Evolutionary conservation across 2,888 invertebrate genomes (phyloP).

Genomic region (Portevinia maculata): DNA sequence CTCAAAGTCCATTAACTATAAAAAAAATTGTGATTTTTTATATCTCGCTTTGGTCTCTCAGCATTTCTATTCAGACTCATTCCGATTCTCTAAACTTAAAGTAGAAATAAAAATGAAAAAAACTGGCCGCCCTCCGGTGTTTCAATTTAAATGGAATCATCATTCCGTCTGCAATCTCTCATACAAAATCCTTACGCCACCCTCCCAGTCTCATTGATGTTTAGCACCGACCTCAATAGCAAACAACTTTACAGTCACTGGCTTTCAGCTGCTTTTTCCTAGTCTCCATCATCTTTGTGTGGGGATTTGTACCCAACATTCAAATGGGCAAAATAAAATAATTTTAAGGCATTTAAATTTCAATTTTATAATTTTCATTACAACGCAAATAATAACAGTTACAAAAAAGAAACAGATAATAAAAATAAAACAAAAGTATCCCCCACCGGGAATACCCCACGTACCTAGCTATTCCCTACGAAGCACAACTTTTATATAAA

Average conservation of each 20-base stretch:
- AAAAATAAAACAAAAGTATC: neutral
- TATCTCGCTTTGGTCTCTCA: neutral
- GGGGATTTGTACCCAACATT: constrained; percentile 9
- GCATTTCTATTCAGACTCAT: constrained; percentile 7
- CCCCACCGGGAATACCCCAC: no score
- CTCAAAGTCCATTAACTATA: constrained; percentile 45
- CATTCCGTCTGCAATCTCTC: constrained; percentile 58
- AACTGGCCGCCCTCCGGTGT: constrained; percentile 27
- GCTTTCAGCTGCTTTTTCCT: constrained; percentile 30
- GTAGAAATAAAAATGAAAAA: neutral
- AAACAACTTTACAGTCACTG: constrained; percentile 56
- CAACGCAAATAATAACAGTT: constrained; percentile 54
- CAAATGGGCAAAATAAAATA: constrained; percentile 61
- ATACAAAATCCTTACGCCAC: constrained; percentile 1
- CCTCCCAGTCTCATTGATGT: constrained; percentile 19
- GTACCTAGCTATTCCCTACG: neutral
- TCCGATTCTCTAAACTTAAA: constrained; percentile 1
- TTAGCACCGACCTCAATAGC: constrained; percentile 49
- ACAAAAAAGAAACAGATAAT: constrained; percentile 1
- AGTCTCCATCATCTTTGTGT: constrained; percentile 35
- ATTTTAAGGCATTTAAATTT: constrained; percentile 68
- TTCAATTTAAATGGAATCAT: constrained; percentile 59
- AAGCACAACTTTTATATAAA: constrained; percentile 1
- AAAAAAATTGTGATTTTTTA: constrained; percentile 2
- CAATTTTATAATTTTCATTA: constrained; percentile 68